Evolutionary conservation across 2,888 invertebrate genomes (phyloP), one percentile per base, ranked within the genome.

Genomic region (Ormia ochracea): DNA sequence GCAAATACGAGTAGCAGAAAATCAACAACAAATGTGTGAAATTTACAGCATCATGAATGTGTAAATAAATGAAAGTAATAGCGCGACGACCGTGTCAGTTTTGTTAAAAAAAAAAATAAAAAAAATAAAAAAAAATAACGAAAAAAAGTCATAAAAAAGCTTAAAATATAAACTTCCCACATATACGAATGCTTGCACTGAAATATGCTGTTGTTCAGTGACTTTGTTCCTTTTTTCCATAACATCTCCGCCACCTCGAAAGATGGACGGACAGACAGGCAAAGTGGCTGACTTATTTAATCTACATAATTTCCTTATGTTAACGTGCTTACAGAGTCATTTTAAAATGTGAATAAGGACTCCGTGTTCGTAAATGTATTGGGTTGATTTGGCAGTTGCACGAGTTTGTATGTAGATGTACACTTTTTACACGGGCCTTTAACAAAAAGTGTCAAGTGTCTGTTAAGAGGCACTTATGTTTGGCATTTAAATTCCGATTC

Each of bases 261-360:
- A 28, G 28, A 43, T 66, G 58, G 56, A 58, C 65, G 43, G 65
- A 74, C 66, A 65, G 6, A 31, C 28, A 19, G 14, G 50, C 50
- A 17, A 17, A 28, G 52, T 83, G 84, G 56, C 17, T 69, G 84
- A 84, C 84, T 83, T 84, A 83, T 84, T 85, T 84, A 85, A 85
- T 85, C 85, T 85, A 83, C 85, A 85, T 85, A 85, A 85, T 85
- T 84, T 85, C 78, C 73, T 74, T 69, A 63, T 68, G 61, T 59
- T 58, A 50, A 54, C 63, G 41, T 69, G 52, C 61, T 28, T 52
- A 43, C 43, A 61, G 43, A 63, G 45, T 54, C 58, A 48, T 68
- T 69, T 33, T 56, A 78, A 76, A 76, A 73, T 81, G 81, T 74
- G 74, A 81, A 76, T 52, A 58, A 72, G 68, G 56, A 65, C 61